Evolutionary conservation across 2,797 vertebrate species (phyloP).

Genomic region (Phaenicophaeus curvirostris): DNA sequence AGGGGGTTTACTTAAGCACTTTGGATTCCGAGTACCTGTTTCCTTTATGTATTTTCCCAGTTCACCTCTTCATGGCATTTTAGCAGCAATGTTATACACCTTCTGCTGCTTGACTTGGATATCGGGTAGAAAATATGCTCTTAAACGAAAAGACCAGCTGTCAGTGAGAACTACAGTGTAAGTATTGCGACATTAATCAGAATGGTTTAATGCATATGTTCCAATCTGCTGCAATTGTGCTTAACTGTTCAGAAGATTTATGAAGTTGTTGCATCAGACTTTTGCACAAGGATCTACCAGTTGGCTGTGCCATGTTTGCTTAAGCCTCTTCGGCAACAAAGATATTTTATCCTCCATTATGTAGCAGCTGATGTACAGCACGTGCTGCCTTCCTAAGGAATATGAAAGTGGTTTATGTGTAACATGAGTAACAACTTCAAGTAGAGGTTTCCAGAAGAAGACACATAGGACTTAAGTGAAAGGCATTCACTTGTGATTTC

Average conservation of each 20-base stretch:
- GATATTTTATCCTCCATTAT: neutral
- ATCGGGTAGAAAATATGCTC: neutral
- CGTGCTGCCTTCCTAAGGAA: neutral
- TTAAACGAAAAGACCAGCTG: neutral
- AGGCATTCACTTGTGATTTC: neutral
- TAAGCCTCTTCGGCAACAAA: neutral
- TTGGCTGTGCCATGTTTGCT: neutral
- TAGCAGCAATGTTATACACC: neutral
- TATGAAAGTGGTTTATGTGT: accelerated
- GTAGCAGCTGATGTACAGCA: neutral
- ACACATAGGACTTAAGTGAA: neutral
- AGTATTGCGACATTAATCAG: neutral
- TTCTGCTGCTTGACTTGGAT: neutral
- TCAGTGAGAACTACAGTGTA: neutral
- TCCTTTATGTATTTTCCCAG: neutral
- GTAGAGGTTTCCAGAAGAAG: neutral
- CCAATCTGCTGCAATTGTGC: neutral
- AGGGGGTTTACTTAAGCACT: neutral
- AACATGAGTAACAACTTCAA: neutral
- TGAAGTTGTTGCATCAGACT: neutral
- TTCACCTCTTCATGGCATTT: neutral
- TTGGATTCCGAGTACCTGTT: neutral
- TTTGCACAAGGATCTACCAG: neutral
- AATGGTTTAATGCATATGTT: neutral
- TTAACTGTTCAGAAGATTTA: neutral